phyloP scores from a whole-genome alignment of 2,797 vertebrate species.

The Parauchenoglanis punctatus region DNA sequence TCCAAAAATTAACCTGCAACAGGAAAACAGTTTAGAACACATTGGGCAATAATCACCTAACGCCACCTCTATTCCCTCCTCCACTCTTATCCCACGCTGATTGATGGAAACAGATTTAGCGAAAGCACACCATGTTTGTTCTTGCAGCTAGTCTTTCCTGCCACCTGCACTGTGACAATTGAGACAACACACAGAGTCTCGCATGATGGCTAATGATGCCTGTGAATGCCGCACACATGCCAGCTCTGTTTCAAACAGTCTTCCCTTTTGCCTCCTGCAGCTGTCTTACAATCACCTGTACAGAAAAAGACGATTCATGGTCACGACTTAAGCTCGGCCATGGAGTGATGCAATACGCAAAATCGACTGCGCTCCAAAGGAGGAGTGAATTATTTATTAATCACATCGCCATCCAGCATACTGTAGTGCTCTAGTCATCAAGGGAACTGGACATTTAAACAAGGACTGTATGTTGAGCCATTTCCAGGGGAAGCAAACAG shows the following conservation, averaged over 20 bases:
- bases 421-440: constrained; percentile 2
- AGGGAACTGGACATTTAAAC: neutral
- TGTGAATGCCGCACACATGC: neutral
- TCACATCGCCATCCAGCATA: neutral
- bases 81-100: neutral
- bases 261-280: neutral
- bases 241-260: neutral
- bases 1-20: neutral
- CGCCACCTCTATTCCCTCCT: neutral
- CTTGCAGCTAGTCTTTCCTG: constrained; percentile 5
- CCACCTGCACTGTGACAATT: constrained; percentile 5
- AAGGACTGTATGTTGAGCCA: no score
- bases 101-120: neutral
- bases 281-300: neutral
- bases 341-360: constrained; percentile 41
- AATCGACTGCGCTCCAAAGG: constrained; percentile 14
- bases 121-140: constrained; percentile 20
- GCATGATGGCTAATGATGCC: constrained; percentile 34
- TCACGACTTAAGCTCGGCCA: constrained; percentile 10
- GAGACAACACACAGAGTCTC: neutral
- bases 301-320: neutral
- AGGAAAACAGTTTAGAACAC: neutral
- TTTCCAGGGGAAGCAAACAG: neutral
- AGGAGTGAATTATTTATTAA: constrained; percentile 42
- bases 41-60: neutral